Conservation (phyloP, 2,113 vertebrate species). For the Saguinus midas region DNA sequence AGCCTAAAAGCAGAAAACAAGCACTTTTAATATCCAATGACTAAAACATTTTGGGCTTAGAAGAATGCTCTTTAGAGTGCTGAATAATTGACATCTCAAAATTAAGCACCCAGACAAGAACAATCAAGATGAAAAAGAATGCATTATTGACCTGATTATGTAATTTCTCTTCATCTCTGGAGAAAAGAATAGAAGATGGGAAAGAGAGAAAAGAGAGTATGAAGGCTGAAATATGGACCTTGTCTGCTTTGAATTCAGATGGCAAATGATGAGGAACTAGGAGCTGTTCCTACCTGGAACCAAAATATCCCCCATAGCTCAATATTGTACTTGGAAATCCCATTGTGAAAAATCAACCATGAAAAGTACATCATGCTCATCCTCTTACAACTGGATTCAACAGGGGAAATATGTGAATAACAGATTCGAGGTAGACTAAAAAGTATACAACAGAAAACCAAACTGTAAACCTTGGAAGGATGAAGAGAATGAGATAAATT, state of each 20-base stretch:
- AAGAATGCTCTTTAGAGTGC: background rate
- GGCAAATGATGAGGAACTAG: background rate
- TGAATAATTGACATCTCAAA: conserved; percentile 42
- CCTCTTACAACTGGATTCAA: background rate
- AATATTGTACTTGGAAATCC: background rate
- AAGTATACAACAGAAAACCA: background rate
- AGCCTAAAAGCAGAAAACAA: conserved; percentile 80
- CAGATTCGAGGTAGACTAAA: background rate
- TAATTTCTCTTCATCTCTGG: conserved; percentile 38
- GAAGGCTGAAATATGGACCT: conserved; percentile 42
- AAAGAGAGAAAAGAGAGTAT: conserved; percentile 36
- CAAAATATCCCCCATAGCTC: background rate
- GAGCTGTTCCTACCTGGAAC: background rate
- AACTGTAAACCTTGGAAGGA: background rate
- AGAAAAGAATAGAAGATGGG: conserved; percentile 31
- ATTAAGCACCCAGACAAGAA: conserved; percentile 45
- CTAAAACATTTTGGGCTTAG: conserved; percentile 1
- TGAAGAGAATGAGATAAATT: conserved; percentile 32
- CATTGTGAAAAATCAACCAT: background rate
- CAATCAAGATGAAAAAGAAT: conserved; percentile 37
- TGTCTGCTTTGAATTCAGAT: conserved; percentile 18
- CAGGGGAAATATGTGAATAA: background rate
- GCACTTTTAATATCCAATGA: background rate
- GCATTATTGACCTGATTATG: background rate
- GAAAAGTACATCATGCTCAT: background rate